A percentile compares a stretch with the other conserved stretches of the same genome.
Conservation (phyloP, 2,113 vertebrate species). For the Acanthochromis polyacanthus region DNA sequence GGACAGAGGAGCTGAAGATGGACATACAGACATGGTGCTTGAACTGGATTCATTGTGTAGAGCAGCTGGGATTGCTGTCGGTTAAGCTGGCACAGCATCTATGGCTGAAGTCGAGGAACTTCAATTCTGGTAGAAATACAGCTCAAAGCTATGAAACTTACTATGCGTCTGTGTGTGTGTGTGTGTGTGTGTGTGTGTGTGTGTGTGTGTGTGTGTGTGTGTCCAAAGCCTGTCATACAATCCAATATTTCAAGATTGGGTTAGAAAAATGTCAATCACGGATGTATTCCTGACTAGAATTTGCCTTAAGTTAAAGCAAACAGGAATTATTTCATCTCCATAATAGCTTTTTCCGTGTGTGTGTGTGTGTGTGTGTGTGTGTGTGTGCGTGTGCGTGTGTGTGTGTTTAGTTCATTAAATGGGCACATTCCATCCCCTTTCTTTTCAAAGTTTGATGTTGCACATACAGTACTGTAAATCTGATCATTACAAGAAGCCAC, state of each 20-base stretch:
- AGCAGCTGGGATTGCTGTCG: slow-evolving; percentile 26
- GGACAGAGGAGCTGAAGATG: slow-evolving; percentile 1
- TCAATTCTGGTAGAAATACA: slow-evolving; percentile 45
- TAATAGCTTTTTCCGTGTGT: no score
- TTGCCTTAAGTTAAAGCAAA: no score
- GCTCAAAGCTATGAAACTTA: slow-evolving; percentile 12
- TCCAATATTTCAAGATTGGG: no score
- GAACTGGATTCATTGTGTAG: background rate
- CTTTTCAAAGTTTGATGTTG: no score
- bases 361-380: no score
- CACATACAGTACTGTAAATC: no score
- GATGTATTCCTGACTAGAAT: no score
- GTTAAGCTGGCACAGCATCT: slow-evolving; percentile 45
- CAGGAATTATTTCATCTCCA: no score
- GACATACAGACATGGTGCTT: background rate
- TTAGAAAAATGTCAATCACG: background rate
- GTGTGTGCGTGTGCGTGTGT: no score
- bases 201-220: background rate
- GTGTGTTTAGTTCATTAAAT: no score
- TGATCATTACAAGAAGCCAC: no score
- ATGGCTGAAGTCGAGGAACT: slow-evolving; percentile 40
- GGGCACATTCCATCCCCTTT: no score
- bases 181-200: background rate
- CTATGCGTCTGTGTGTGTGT: background rate
- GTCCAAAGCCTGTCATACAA: background rate